These are phyloP conservation scores for Bombus cullumanus DNA, from an alignment of 1,140 invertebrate species.

Conservation along the genomic window DNA sequence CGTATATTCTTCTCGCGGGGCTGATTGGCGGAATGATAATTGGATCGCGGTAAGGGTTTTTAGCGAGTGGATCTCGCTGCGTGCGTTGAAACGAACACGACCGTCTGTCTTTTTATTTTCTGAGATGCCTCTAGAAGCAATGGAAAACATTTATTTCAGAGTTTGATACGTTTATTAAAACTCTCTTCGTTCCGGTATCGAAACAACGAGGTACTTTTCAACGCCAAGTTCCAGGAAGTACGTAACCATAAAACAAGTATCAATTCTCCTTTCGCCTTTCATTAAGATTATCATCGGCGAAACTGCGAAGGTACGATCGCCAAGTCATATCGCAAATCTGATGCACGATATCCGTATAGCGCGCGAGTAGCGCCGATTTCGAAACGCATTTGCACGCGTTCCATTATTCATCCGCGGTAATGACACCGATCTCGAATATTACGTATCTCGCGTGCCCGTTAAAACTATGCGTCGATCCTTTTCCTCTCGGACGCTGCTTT, in stretches of 20 bases:
- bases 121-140: background rate
- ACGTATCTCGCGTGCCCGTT: conserved; percentile 15
- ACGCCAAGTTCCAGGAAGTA: background rate
- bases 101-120: background rate
- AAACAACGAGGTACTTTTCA: background rate
- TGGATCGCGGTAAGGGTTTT: conserved; percentile 6
- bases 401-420: conserved; percentile 62
- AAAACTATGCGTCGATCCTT: conserved; percentile 31
- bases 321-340: background rate
- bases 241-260: background rate
- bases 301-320: background rate
- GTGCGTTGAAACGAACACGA: background rate
- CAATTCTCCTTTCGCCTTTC: background rate
- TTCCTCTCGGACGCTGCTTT: background rate
- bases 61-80: background rate
- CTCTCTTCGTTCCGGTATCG: background rate
- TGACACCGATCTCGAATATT: conserved; percentile 56
- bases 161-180: background rate
- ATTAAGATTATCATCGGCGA: background rate
- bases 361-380: conserved; percentile 51
- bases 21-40: conserved; percentile 24
- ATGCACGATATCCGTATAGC: conserved; percentile 34
- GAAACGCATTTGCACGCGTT: conserved; percentile 47
- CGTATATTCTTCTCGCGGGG: background rate
- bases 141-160: background rate